These are phyloP conservation scores for Drosophila pectinifera DNA, from an alignment of 1,140 invertebrate species.

Conservation along the genomic window DNA sequence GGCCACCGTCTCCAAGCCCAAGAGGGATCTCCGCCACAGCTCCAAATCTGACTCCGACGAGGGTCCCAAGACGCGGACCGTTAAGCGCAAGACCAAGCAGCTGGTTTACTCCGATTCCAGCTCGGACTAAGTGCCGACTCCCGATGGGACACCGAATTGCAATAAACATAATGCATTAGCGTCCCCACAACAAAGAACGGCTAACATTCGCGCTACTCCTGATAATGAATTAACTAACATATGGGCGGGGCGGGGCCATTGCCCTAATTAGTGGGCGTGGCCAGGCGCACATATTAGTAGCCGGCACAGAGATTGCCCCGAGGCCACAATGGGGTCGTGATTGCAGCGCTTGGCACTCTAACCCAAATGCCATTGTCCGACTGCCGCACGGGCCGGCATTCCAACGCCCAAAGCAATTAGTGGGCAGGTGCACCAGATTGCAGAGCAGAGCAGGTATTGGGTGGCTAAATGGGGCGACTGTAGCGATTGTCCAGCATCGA, in stretches of 20 bases:
- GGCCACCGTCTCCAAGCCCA: neutral
- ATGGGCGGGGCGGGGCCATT: conserved; percentile 19
- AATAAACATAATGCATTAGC: conserved; percentile 51
- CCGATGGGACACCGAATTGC: neutral
- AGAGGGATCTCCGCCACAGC: neutral
- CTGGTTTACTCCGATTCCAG: conserved; percentile 10
- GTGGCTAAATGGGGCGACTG: neutral
- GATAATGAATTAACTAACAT: conserved; percentile 52
- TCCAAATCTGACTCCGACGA: conserved; percentile 9
- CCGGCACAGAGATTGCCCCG: conserved; percentile 29
- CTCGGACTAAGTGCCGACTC: conserved; percentile 6
- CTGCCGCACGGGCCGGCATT: conserved; percentile 32
- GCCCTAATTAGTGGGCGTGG: conserved; percentile 51
- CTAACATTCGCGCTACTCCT: conserved; percentile 3
- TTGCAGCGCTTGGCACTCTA: conserved; percentile 33
- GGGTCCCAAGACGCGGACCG: neutral
- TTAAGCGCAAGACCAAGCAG: neutral
- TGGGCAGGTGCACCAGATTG: conserved; percentile 28
- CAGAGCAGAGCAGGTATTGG: conserved; percentile 25
- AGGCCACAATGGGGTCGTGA: conserved; percentile 46
- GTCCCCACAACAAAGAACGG: conserved; percentile 4
- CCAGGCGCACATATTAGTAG: conserved; percentile 26
- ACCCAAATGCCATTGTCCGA: conserved; percentile 37
- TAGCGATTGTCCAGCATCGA: neutral
- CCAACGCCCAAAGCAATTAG: conserved; percentile 47